Evolutionary conservation across 2,888 invertebrate species (phyloP), one percentile per base, ranked within the genome.

Genomic region (Polydrusus cervinus): DNA sequence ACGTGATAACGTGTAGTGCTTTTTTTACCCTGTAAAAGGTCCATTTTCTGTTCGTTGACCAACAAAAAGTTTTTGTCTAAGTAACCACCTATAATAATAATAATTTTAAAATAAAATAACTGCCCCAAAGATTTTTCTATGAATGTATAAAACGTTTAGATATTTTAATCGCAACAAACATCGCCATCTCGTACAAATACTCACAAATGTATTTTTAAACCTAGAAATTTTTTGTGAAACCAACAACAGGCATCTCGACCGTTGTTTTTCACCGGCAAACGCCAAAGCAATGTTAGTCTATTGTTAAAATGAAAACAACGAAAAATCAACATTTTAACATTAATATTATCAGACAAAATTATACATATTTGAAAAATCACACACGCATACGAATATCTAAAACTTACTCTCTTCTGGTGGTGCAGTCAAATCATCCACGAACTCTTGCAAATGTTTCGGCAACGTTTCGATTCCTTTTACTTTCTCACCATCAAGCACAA

Each of bases 381-480:
- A 47, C 47, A 51, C 51, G 11, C 5, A 53, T 13, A 66, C 51
- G 38, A n/a, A n/a, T n/a, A n/a, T n/a, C n/a, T 14, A 53, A 51
- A 70, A 78, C 78, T 76, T 78, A 76, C 76, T 75, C n/a, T 73
- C 71, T 18, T 74, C 62, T 11, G 16, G 68, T 40, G 74, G 74
- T 13, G 77, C 77, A 47, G 76, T 67, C 71, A 76, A 45, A 14
- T 68, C 74, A 83, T 90, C 90, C 81, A 95, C 92, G 84, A 95
- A 94, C 83, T 95, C 95, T 83, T 92, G 92, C 83, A 95, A 89
- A 87, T 95, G 95, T 82, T 90, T 92, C 6, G 95, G 95, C 76
- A 95, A 88, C 76, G 90, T 90, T 74, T 90, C 90, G 55, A 92
- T 88, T 81, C 92, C 92, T 74, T 89, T 90, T 83, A 89, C 90